These are phyloP conservation scores for Gobionotothen gibberifrons DNA, from an alignment of 2,797 vertebrate genomes.

Conservation along the genomic window DNA sequence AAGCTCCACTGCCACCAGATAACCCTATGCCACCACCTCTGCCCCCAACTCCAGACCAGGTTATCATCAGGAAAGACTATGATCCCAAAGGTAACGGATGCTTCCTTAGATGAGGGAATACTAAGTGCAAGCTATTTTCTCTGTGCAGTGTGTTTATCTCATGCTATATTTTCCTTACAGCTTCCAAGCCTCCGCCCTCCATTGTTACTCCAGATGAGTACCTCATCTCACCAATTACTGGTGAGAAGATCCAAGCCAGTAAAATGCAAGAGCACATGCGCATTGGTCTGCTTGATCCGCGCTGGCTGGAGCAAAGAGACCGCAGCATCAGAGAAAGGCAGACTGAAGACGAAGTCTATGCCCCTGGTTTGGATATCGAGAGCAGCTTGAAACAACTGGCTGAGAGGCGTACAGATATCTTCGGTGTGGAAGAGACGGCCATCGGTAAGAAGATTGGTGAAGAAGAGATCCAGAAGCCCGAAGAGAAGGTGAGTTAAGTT, in stretches of 20 bases:
- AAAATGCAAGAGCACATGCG: constrained; percentile 99
- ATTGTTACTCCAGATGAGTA: constrained; percentile 90
- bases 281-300: constrained; percentile 96
- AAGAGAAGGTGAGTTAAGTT: constrained; percentile 90
- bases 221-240: constrained; percentile 98
- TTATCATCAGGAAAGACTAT: constrained; percentile 98
- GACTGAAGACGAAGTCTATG: constrained; percentile 97
- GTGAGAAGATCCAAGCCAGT: constrained; percentile 97
- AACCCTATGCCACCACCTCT: constrained; percentile 97
- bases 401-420: constrained; percentile 99
- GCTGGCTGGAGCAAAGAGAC: constrained; percentile 97
- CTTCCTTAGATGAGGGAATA: neutral
- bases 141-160: constrained; percentile 10
- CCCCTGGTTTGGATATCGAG: constrained; percentile 98
- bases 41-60: constrained; percentile 97
- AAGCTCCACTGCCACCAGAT: constrained; percentile 94
- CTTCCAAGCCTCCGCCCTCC: constrained; percentile 88
- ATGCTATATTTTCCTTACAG: constrained; percentile 69
- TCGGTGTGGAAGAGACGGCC: constrained; percentile 97
- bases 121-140: neutral
- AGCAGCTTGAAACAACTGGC: constrained; percentile 99
- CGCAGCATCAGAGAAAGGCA: constrained; percentile 96
- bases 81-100: constrained; percentile 93
- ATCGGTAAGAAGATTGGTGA: constrained; percentile 99
- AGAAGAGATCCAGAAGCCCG: constrained; percentile 99